Percentiles rank a stretch among this genome's conserved stretches.
phyloP scores from a whole-genome alignment of 2,113 vertebrate species.

The chimpanzee (Pan troglodytes) region NHGRI_mPanTro3-v2.1_pri NC_072398.2:37859501-37860000 shows the following conservation, averaged over 20 bases:
- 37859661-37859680: constrained; percentile 87
- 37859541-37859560: constrained; percentile 79
- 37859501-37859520: constrained; percentile 52
- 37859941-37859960: constrained; percentile 72
- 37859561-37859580: constrained; percentile 45
- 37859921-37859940: constrained; percentile 80
- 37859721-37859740: constrained; percentile 88
- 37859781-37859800: constrained; percentile 58
- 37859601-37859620: constrained; percentile 95
- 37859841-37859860: constrained; percentile 63
- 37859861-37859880: constrained; percentile 34
- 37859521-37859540: constrained; percentile 61
- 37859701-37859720: constrained; percentile 93
- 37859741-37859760: constrained; percentile 93
- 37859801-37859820: constrained; percentile 64
- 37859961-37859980: constrained; percentile 72
- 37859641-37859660: constrained; percentile 89
- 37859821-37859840: constrained; percentile 64
- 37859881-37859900: background rate
- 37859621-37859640: constrained; percentile 94
- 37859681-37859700: constrained; percentile 85
- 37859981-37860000: constrained; percentile 65
- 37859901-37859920: constrained; percentile 75
- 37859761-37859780: constrained; percentile 94
- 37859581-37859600: constrained; percentile 82